Evolutionary conservation across 1,140 invertebrate genomes (phyloP).

Genomic region (Charaxes varanes): DNA sequence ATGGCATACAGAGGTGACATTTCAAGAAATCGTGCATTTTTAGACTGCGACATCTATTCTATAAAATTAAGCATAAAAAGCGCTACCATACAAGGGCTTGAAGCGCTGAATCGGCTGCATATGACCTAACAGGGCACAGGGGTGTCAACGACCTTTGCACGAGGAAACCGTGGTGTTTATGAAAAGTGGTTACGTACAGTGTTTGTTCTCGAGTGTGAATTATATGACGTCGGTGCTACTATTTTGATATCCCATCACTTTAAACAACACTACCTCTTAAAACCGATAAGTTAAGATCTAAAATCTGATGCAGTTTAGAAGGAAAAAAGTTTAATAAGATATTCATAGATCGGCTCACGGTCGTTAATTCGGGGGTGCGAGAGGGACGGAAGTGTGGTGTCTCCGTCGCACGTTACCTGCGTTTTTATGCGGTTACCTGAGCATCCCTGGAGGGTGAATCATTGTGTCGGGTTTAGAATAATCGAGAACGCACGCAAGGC

Average conservation of each 20-base stretch:
- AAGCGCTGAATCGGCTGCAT: no score
- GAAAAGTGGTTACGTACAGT: slow-evolving; percentile 12
- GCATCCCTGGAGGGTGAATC: slow-evolving; percentile 7
- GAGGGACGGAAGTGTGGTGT: slow-evolving; percentile 1
- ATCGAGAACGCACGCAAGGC: background rate
- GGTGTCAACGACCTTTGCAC: slow-evolving; percentile 21
- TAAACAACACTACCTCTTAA: slow-evolving; percentile 2
- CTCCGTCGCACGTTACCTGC: slow-evolving; percentile 12
- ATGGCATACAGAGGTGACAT: no score
- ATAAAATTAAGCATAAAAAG: no score
- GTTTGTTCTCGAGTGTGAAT: slow-evolving; percentile 24
- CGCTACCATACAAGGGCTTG: no score
- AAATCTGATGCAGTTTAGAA: background rate
- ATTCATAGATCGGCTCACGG: slow-evolving; percentile 4
- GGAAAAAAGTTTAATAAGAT: slow-evolving; percentile 3
- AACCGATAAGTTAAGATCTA: slow-evolving; percentile 1
- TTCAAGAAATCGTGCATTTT: no score
- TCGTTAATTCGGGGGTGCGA: background rate
- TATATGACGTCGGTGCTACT: slow-evolving; percentile 13
- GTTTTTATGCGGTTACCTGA: slow-evolving; percentile 15
- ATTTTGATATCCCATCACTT: slow-evolving; percentile 4
- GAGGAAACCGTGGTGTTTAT: slow-evolving; percentile 17
- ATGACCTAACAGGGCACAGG: no score
- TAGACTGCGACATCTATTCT: no score
- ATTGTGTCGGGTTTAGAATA: slow-evolving; percentile 5